phyloP scores from a whole-genome alignment of 1,140 invertebrate species.

The Drosophila pruinosa region DNA sequence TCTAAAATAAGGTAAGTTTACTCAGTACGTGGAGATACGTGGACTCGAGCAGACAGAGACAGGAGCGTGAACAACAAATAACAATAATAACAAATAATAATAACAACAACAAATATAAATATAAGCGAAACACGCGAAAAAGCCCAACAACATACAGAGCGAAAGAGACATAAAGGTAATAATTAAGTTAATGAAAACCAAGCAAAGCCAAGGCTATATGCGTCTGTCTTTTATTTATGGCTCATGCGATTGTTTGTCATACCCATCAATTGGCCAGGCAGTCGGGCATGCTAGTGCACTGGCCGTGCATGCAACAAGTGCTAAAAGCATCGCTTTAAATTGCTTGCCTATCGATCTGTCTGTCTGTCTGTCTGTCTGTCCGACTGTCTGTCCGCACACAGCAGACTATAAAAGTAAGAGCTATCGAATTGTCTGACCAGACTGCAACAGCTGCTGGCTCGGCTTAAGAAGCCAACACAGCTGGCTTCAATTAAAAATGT shows the following conservation, averaged over 20 bases:
- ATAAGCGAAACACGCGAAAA: constrained; percentile 2
- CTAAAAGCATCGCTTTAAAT: not conserved
- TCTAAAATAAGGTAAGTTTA: constrained; percentile 72
- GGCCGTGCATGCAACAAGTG: not conserved
- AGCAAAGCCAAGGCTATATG: constrained; percentile 13
- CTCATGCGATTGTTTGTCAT: not conserved
- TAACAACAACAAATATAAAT: constrained; percentile 1
- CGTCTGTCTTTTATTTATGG: not conserved
- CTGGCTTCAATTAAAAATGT: too few relatives aligned
- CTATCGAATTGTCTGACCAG: too few relatives aligned
- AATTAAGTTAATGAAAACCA: constrained; percentile 22
- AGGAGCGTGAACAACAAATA: constrained; percentile 45
- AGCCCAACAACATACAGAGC: not conserved
- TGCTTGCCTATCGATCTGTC: not conserved
- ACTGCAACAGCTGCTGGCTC: too few relatives aligned
- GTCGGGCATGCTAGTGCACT: not conserved
- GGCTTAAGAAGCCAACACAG: too few relatives aligned
- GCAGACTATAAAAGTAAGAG: too few relatives aligned
- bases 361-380: too few relatives aligned
- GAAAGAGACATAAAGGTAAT: constrained; percentile 13
- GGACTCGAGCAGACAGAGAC: constrained; percentile 71
- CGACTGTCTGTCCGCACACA: not conserved
- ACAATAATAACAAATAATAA: not conserved
- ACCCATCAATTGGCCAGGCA: too few relatives aligned
- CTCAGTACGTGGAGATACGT: constrained; percentile 65